phyloP scores from a whole-genome alignment of 64 coral and sea anemone species.

The Acropora yongei region DNA sequence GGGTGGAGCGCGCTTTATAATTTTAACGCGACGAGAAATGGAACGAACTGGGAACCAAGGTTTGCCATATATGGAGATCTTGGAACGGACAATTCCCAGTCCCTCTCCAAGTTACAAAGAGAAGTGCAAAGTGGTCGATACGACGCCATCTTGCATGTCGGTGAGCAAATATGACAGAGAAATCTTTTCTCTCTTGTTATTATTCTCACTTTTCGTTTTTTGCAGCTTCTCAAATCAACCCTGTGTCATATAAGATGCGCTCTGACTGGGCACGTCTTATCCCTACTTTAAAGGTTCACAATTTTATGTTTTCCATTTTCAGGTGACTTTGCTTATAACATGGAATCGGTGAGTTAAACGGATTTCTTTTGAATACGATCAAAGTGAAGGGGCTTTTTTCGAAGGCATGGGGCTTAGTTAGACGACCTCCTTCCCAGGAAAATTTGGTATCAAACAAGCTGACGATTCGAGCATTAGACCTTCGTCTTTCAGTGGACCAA shows the following conservation, averaged over 20 bases:
- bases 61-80: slow-evolving; percentile 93
- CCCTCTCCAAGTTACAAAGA: slow-evolving; percentile 79
- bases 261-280: no score
- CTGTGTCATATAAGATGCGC: no score
- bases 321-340: slow-evolving; percentile 91
- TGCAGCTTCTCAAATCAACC: no score
- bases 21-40: slow-evolving; percentile 75
- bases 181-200: background rate
- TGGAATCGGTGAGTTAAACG: slow-evolving; percentile 71
- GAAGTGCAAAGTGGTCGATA: slow-evolving; percentile 85
- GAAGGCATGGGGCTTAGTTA: no score
- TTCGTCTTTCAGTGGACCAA: no score
- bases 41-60: slow-evolving; percentile 79
- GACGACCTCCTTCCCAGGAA: no score
- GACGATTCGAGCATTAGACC: no score
- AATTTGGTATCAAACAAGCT: no score
- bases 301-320: background rate
- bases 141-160: slow-evolving; percentile 83
- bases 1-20: slow-evolving; percentile 86
- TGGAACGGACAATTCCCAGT: slow-evolving; percentile 83
- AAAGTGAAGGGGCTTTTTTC: no score
- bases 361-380: no score
- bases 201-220: no score
- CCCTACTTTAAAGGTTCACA: no score
- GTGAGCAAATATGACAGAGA: slow-evolving; percentile 30